A percentile compares a stretch with the other conserved stretches of the same genome.
These are phyloP conservation scores for Neofelis nebulosa DNA, from an alignment of 2,113 vertebrate genomes.

Conservation along the genomic window DNA sequence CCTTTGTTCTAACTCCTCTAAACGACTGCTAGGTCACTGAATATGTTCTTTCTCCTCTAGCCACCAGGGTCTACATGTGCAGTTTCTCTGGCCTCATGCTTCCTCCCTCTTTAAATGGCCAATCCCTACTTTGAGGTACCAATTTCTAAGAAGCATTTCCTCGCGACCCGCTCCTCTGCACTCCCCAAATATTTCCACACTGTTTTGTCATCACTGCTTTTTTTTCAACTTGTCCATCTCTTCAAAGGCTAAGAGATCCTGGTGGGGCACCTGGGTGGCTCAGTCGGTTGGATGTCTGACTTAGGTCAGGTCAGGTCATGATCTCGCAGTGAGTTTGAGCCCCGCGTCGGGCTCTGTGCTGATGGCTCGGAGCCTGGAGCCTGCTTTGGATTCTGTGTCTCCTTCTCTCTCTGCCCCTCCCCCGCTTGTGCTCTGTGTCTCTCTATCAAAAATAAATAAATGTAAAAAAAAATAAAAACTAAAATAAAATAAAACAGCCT, in stretches of 20 bases:
- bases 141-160: neutral
- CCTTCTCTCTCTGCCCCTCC: too few species aligned
- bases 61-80: neutral
- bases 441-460: too few species aligned
- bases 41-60: neutral
- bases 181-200: neutral
- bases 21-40: neutral
- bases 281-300: too few species aligned
- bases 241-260: neutral
- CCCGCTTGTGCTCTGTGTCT: too few species aligned
- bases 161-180: neutral
- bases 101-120: neutral
- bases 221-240: neutral
- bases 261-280: too few species aligned
- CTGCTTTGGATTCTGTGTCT: too few species aligned
- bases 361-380: too few species aligned
- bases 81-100: neutral
- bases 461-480: too few species aligned
- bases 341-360: too few species aligned
- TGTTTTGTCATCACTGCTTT: neutral
- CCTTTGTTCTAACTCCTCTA: neutral
- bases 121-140: neutral
- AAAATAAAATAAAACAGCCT: too few species aligned
- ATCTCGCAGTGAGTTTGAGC: too few species aligned
- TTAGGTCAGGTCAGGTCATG: too few species aligned